Base-by-base conservation (phyloP, 2,797 vertebrate genomes). In the Myotis findleyi region DNA sequence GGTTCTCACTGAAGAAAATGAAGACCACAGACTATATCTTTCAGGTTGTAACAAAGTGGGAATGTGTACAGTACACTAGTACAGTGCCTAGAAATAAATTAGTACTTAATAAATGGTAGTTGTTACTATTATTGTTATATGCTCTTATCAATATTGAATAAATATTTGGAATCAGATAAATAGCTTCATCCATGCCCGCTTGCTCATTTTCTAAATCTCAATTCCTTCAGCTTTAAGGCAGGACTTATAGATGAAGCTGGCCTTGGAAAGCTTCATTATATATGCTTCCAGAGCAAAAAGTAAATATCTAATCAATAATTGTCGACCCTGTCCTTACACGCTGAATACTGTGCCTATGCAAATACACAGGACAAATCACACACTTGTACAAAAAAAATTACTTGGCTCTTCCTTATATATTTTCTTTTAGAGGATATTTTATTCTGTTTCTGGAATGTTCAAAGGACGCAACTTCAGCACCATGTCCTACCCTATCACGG, bases 131-230 rank as follows among this genome's bases (percentile, higher is more conserved):
- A n/a, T 77, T 41, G 86, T 27, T 38, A 36, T 27, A 62, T 27
- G 86, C 36, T 51, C 18, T 10, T 55, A n/a, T 6, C 51, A 33
- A 79, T 82, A 66, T 5, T 76, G 59, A 62, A 62, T 59, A 13
- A 59, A 59, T 30, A 66, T 41, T 89, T 79, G 64, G 55, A 87
- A 81, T 73, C 36, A 75, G 33, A 82, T 21, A 95, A 75, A 47
- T 36, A 57, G 12, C n/a, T 51, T 81, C 21, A 81, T 91, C 53
- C 68, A 17, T 33, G 75, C 8, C n/a, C 73, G 57, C 71, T 38
- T 75, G 41, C 20, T 89, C 62, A 88, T 86, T 96, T 92, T 87
- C 23, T 10, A 59, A 89, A 66, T 75, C 53, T 83, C 13, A 68
- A 14, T 72, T 75, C 23, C 41, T 92, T 89, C 64, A 25, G 47